Conservation (phyloP, 2,888 invertebrate species). For the Argyresthia albistria region DNA sequence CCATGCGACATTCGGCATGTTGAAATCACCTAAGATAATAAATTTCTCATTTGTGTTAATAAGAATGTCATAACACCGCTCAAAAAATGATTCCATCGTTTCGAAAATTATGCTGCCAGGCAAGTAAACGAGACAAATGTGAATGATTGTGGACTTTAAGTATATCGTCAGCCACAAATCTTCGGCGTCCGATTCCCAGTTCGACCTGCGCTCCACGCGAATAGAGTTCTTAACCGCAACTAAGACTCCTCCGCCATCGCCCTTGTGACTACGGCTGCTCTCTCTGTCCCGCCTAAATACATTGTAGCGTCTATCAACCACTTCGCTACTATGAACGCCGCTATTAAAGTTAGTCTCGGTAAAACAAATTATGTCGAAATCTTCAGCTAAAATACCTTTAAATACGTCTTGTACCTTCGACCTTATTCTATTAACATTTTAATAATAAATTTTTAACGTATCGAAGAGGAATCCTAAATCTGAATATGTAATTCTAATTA, state of each 20-base stretch:
- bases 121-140: constrained; percentile 1
- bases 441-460: constrained; percentile 3
- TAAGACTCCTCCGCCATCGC: constrained; percentile 5
- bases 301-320: constrained; percentile 2
- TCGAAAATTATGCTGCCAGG: background rate
- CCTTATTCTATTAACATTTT: constrained; percentile 4
- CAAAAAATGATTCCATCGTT: background rate
- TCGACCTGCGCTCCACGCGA: background rate
- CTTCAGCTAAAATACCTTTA: background rate
- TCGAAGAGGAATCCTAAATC: background rate
- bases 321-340: background rate
- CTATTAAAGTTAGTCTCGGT: constrained; percentile 5
- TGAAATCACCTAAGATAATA: constrained; percentile 3
- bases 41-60: background rate
- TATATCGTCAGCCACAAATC: constrained; percentile 3
- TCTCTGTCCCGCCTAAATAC: constrained; percentile 3
- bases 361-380: constrained; percentile 4
- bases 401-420: background rate
- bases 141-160: background rate
- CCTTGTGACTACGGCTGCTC: background rate
- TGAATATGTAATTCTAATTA: background rate
- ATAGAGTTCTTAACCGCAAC: constrained; percentile 2
- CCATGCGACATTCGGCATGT: constrained; percentile 1
- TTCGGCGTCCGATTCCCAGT: background rate
- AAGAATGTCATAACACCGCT: background rate